phyloP scores from a whole-genome alignment of 2,888 invertebrate species.

The Notocelia uddmanniana region DNA sequence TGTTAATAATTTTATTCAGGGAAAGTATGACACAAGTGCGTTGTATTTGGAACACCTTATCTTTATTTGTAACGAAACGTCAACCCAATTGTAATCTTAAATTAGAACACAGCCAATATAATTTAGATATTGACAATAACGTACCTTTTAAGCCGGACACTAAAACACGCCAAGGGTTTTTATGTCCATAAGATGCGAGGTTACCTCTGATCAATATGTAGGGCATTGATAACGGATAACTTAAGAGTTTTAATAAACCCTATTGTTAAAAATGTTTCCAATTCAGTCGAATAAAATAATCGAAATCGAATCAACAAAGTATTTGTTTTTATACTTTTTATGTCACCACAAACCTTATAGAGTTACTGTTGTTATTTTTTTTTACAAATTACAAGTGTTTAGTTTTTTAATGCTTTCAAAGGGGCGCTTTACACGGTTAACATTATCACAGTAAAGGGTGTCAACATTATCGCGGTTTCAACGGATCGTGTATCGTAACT shows the following conservation, averaged over 20 bases:
- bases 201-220: slow-evolving; percentile 96
- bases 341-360: slow-evolving; percentile 11
- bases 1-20: slow-evolving; percentile 5
- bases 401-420: too few relatives aligned
- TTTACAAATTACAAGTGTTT: too few relatives aligned
- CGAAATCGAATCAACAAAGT: slow-evolving; percentile 20
- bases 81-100: neutral
- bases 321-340: slow-evolving; percentile 6
- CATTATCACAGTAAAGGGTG: too few relatives aligned
- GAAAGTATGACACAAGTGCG: too few relatives aligned
- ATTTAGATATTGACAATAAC: slow-evolving; percentile 40
- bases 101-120: slow-evolving; percentile 20
- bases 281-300: too few relatives aligned
- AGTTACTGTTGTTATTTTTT: neutral
- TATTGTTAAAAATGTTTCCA: neutral
- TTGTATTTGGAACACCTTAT: neutral
- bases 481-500: too few relatives aligned
- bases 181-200: slow-evolving; percentile 94
- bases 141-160: slow-evolving; percentile 95
- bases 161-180: slow-evolving; percentile 94
- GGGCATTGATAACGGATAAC: slow-evolving; percentile 89
- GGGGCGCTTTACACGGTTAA: too few relatives aligned
- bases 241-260: slow-evolving; percentile 20
- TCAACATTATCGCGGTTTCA: too few relatives aligned
- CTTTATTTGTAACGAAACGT: slow-evolving; percentile 6